A percentile compares a stretch with the other conserved stretches of the same genome.
Evolutionary conservation across 2,888 invertebrate genomes (phyloP).

Genomic region (Sepiola atlantica): DNA sequence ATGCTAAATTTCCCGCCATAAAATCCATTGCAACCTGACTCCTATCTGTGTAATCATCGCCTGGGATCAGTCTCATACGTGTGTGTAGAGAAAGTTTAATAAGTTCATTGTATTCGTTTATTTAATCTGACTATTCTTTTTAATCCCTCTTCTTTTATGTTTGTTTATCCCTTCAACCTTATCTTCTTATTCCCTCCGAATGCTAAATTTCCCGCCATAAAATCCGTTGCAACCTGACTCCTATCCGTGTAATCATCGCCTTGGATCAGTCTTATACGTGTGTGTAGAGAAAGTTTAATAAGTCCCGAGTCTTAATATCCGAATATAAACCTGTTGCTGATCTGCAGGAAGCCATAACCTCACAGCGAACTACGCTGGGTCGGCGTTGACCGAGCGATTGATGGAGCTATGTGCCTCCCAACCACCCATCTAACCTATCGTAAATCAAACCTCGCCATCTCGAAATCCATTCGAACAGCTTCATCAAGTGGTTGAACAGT

Average conservation of each 20-base stretch:
- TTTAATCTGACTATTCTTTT: no score
- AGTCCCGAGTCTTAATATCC: not conserved
- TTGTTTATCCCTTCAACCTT: not conserved
- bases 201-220: not conserved
- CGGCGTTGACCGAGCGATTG: not conserved
- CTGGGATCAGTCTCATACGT: no score
- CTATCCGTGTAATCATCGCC: not conserved
- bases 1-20: not conserved
- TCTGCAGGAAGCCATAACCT: not conserved
- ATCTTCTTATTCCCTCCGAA: not conserved
- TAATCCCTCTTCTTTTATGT: not conserved
- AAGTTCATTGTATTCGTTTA: not conserved
- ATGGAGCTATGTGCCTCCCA: not conserved
- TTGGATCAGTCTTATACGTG: no score
- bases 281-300: not conserved
- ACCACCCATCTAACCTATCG: not conserved
- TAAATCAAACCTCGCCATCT: not conserved
- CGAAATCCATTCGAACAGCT: not conserved
- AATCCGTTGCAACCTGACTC: not conserved
- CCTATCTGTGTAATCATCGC: not conserved
- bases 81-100: not conserved
- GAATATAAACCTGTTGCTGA: conserved; percentile 32
- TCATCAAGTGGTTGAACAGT: not conserved
- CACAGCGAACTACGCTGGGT: not conserved
- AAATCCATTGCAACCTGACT: not conserved